These are phyloP conservation scores for Ceratoteleas bidentatus DNA, from an alignment of 1,140 invertebrate genomes.

Conservation along the genomic window DNA sequence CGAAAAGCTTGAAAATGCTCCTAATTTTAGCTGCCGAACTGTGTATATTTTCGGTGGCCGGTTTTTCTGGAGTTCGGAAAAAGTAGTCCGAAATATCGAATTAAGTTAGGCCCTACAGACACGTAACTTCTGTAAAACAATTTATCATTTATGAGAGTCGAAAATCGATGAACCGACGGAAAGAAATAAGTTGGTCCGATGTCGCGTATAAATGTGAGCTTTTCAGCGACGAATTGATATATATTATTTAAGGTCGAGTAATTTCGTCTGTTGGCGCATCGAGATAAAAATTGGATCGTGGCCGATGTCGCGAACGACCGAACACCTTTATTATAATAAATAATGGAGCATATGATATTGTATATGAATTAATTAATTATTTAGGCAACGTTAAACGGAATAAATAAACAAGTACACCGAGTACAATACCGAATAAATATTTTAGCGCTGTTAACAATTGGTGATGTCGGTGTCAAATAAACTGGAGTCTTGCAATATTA, in stretches of 20 bases:
- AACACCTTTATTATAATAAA: too few species aligned
- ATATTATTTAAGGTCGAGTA: background rate
- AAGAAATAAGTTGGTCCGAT: background rate
- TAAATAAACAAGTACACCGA: too few species aligned
- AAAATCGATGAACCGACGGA: background rate
- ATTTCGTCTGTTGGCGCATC: too few species aligned
- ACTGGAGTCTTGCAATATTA: too few species aligned
- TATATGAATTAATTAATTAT: too few species aligned
- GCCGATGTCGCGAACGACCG: too few species aligned
- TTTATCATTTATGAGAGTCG: constrained; percentile 11
- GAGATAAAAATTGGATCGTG: too few species aligned
- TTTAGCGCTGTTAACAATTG: too few species aligned
- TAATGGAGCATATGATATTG: too few species aligned
- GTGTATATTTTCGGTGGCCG: background rate
- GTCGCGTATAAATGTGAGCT: background rate
- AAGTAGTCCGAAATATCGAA: background rate
- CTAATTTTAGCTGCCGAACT: constrained; percentile 49
- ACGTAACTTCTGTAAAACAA: background rate
- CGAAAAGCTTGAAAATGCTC: constrained; percentile 23
- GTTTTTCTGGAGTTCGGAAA: background rate
- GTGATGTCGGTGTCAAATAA: too few species aligned
- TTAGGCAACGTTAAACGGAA: too few species aligned
- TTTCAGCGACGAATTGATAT: background rate
- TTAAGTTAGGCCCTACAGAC: background rate
- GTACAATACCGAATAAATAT: too few species aligned